A percentile compares a stretch with the other conserved stretches of the same genome.
phyloP scores from a whole-genome alignment of 2,113 vertebrate genomes.

The Limnothrissa miodon region DNA sequence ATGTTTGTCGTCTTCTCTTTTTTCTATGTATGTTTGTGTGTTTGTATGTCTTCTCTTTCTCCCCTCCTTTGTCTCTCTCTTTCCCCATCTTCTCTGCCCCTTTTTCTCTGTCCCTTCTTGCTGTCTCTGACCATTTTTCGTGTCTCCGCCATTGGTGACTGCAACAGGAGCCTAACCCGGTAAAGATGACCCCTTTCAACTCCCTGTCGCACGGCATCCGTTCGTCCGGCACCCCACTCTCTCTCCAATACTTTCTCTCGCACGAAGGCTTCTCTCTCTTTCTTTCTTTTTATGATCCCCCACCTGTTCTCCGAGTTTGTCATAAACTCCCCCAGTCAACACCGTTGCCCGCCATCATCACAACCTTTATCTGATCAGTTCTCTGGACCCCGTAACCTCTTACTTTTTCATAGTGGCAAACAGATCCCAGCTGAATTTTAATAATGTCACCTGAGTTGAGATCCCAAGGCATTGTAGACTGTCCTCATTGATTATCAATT shows the following conservation, averaged over 20 bases:
- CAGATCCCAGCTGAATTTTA: background rate
- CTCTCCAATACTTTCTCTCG: conserved; percentile 37
- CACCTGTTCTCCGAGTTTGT: conserved; percentile 22
- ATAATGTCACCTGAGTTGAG: background rate
- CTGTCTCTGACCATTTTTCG: conserved; percentile 63
- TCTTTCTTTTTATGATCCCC: conserved; percentile 65
- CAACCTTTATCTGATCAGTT: background rate
- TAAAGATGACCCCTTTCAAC: conserved; percentile 71
- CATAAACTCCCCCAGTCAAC: conserved; percentile 14
- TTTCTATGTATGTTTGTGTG: background rate
- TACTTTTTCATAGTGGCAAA: background rate
- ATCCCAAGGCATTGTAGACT: background rate
- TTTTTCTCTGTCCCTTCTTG: conserved; percentile 65
- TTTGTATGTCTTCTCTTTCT: no score
- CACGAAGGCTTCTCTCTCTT: conserved; percentile 67
- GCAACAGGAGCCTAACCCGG: conserved; percentile 79
- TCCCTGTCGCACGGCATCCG: conserved; percentile 45
- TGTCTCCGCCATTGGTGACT: conserved; percentile 76
- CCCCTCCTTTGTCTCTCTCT: conserved; percentile 27
- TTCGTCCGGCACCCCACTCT: background rate
- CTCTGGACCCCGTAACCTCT: background rate
- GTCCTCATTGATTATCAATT: conserved; percentile 39
- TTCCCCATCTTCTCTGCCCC: conserved; percentile 57
- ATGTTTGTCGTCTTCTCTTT: conserved; percentile 25
- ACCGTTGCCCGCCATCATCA: conserved; percentile 19